These are phyloP conservation scores for Camponotus floridanus DNA, from an alignment of 1,140 invertebrate species.

Conservation along the genomic window DNA sequence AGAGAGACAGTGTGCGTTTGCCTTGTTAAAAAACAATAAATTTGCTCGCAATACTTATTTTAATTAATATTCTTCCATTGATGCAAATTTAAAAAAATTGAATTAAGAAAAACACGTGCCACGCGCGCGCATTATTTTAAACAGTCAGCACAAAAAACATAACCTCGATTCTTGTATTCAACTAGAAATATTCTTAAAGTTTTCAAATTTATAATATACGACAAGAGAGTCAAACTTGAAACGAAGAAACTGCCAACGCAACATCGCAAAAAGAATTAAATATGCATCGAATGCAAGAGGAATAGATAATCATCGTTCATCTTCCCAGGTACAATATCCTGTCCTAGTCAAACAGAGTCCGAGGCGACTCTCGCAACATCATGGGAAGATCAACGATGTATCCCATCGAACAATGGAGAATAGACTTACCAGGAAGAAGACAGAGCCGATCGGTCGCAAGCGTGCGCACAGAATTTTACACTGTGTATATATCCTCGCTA, in stretches of 20 bases:
- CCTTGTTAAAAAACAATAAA: not conserved
- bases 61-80: too few species aligned
- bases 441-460: constrained; percentile 38
- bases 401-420: constrained; percentile 12
- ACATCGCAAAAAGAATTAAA: not conserved
- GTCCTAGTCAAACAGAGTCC: not conserved
- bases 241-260: too few species aligned
- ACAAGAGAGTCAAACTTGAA: too few species aligned
- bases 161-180: not conserved
- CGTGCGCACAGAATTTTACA: not conserved
- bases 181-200: too few species aligned
- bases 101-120: too few species aligned
- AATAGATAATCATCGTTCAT: not conserved
- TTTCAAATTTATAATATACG: too few species aligned
- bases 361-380: not conserved
- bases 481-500: constrained; percentile 1
- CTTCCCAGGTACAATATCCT: too few species aligned
- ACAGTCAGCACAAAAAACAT: not conserved
- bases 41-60: not conserved
- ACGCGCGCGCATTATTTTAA: not conserved
- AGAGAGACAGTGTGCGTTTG: not conserved
- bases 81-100: too few species aligned
- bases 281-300: not conserved
- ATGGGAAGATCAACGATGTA: not conserved
- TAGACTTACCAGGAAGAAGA: constrained; percentile 59